Base-by-base conservation (phyloP, 1,140 invertebrate genomes). In the Euura saliciscinereae region DNA sequence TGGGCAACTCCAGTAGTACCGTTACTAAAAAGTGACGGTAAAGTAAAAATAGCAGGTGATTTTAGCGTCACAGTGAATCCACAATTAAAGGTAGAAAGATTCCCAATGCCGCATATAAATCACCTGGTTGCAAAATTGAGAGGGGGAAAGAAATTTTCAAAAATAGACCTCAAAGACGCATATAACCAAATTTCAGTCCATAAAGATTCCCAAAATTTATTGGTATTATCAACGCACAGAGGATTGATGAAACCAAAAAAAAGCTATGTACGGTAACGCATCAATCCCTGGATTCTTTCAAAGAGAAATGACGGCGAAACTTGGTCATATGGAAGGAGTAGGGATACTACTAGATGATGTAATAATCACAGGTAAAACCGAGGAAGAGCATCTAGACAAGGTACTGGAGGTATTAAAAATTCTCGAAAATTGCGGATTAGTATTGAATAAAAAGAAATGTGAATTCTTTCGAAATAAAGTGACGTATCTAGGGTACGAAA, bases 1-100 rank as follows among this genome's bases (percentile, higher is more conserved):
- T 89, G 86, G 80, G 84, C 83, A 11, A 79, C 83, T 7, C 87
- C 86, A 1, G 77, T 89, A 6, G 86, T 88, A 0, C 77, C 80
- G 4, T 81, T 87, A 2, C 75, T 83, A 46, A 88, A 87, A 74
- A 72, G 74, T 43, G 74, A 85, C 72, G 79, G 81, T 7, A 76
- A 73, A 4, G 71, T 87, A 44, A 73, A 85, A 28, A 28, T 28
- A 28, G 28, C 28, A 28, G 28, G 28, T 28, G 28, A 28, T 28
- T 28, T 28, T 28, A 44, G 69, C 88, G 13, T 89, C 45, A 51
- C 79, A 42, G 64, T 79, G 46, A 80, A 78, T 72, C 73, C 68
- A 43, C 65, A 66, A 46, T 66, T 79, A 28, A 59, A 73, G 72
- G 65, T 76, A 10, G 74, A 78, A 59, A 73, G 79, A 65, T 73